Conservation (phyloP, 2,888 invertebrate genomes). For the Dasysyrphus tricinctus region DNA sequence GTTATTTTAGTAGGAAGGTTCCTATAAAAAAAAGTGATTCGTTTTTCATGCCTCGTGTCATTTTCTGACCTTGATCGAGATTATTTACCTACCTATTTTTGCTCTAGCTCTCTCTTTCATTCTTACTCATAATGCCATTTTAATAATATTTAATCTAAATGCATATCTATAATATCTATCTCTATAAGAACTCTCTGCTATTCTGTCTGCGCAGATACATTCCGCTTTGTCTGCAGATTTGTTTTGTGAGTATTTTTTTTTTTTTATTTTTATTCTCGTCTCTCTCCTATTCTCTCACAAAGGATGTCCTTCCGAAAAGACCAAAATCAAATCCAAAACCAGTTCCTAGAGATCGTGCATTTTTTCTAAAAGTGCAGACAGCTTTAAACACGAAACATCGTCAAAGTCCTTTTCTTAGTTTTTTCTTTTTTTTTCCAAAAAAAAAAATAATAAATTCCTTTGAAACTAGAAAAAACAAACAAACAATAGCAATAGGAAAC, state of each 20-base stretch:
- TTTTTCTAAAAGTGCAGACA: conserved; percentile 62
- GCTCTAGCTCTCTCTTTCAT: not conserved
- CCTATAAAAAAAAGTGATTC: not conserved
- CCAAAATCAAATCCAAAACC: conserved; percentile 44
- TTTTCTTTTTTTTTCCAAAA: not conserved
- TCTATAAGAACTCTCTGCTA: conserved; percentile 34
- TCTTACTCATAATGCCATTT: conserved; percentile 31
- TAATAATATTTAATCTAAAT: conserved; percentile 46
- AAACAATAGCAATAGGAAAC: conserved; percentile 72
- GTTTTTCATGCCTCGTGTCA: conserved; percentile 1
- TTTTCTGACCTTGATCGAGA: conserved; percentile 62
- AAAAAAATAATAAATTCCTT: conserved; percentile 34
- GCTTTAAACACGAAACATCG: conserved; percentile 29
- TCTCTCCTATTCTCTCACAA: conserved; percentile 29
- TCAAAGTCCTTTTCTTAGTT: conserved; percentile 18
- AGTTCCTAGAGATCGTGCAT: conserved; percentile 61
- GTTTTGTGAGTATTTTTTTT: conserved; percentile 30
- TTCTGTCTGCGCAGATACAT: conserved; percentile 72
- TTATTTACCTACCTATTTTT: conserved; percentile 49
- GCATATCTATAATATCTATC: conserved; percentile 45
- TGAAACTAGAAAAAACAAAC: conserved; percentile 67
- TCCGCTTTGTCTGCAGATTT: conserved; percentile 63
- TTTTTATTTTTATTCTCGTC: conserved; percentile 7
- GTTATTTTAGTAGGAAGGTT: not conserved
- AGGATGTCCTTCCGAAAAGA: conserved; percentile 14